These are phyloP conservation scores for Burhinus bistriatus DNA, from an alignment of 2,113 vertebrate genomes.

Conservation along the genomic window DNA sequence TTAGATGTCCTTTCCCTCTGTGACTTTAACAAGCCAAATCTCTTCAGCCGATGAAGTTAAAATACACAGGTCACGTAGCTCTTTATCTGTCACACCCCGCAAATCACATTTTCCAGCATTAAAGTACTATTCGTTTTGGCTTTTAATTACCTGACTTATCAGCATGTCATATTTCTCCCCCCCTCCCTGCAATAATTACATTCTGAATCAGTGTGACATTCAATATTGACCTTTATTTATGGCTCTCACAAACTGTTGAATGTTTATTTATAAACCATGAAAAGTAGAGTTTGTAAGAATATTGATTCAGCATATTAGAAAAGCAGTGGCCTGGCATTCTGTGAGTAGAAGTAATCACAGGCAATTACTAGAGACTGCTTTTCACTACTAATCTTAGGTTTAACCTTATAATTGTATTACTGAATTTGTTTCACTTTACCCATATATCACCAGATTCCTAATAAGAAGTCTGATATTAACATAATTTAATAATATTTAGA, in stretches of 20 bases:
- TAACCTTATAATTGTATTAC: slow-evolving; percentile 58
- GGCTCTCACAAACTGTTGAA: slow-evolving; percentile 19
- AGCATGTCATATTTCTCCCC: slow-evolving; percentile 46
- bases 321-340: slow-evolving; percentile 52
- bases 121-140: slow-evolving; percentile 53
- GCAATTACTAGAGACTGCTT: slow-evolving; percentile 59
- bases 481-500: slow-evolving; percentile 53
- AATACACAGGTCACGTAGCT: background rate
- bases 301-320: slow-evolving; percentile 47
- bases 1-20: background rate
- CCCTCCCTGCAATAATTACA: slow-evolving; percentile 23
- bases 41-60: slow-evolving; percentile 8
- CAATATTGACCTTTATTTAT: slow-evolving; percentile 65
- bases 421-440: slow-evolving; percentile 38
- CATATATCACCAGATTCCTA: slow-evolving; percentile 22
- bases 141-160: slow-evolving; percentile 67
- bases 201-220: slow-evolving; percentile 62
- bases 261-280: slow-evolving; percentile 68
- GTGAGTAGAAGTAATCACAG: slow-evolving; percentile 52
- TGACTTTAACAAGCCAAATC: background rate
- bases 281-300: slow-evolving; percentile 58
- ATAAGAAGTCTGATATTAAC: slow-evolving; percentile 34
- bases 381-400: slow-evolving; percentile 48
- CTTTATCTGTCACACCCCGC: slow-evolving; percentile 28
- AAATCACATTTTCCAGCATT: slow-evolving; percentile 61